A percentile compares a stretch with the other conserved stretches of the same genome.
Evolutionary conservation across 2,113 vertebrate genomes (phyloP).

Genomic region (Galemys pyrenaicus): DNA sequence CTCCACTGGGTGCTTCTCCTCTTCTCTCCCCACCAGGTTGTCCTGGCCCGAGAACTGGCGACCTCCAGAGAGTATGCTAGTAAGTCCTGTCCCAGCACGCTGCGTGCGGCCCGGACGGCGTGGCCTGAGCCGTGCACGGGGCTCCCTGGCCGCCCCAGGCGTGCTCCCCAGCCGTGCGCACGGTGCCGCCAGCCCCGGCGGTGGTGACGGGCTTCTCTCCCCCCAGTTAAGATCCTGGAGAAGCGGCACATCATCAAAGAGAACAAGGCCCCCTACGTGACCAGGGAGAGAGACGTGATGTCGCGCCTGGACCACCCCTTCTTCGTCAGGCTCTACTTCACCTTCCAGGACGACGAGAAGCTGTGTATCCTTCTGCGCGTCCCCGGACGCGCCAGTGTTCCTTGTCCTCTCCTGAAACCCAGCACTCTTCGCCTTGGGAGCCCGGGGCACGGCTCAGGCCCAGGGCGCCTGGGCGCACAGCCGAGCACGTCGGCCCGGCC

Average conservation of each 20-base stretch:
- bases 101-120: neutral
- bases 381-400: no score
- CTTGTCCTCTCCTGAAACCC: no score
- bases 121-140: neutral
- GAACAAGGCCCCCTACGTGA: constrained; percentile 98
- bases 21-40: constrained; percentile 88
- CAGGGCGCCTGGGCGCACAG: no score
- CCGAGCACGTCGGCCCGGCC: no score
- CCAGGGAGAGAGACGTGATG: constrained; percentile 97
- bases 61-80: constrained; percentile 98
- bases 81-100: constrained; percentile 86
- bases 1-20: no score
- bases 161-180: no score
- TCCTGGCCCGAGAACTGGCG: constrained; percentile 95
- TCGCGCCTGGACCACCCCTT: constrained; percentile 98
- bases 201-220: constrained; percentile 69
- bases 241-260: constrained; percentile 99
- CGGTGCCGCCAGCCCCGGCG: no score
- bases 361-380: constrained; percentile 95
- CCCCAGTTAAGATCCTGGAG: constrained; percentile 98
- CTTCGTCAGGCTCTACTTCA: constrained; percentile 99
- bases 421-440: no score
- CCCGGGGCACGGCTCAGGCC: no score
- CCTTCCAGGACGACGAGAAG: constrained; percentile 99
- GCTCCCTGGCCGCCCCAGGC: no score